Evolutionary conservation across 1,140 invertebrate species (phyloP), one percentile per base, ranked within the genome.

Genomic region (Drosophila prosaltans): DNA sequence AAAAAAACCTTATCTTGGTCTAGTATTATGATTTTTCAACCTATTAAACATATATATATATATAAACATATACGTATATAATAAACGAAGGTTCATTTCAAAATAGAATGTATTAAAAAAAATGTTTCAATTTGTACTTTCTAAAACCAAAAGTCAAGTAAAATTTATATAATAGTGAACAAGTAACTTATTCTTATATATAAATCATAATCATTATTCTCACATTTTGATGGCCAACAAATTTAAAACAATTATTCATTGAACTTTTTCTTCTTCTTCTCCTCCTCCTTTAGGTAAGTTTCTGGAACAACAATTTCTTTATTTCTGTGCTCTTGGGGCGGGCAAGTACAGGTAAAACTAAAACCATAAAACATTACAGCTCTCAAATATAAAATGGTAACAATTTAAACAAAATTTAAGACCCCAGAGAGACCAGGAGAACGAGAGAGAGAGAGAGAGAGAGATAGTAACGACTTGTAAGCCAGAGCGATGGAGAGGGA

Each of bases 251-350:
- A 62, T 74, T 72, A 57, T 57, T 75, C 62, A 75, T 59, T 59
- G 57, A 59, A 32, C 57, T 36, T 70, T 69, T 36, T 65, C 6
- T 60, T 41, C 59, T n/a, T n/a, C 36, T 32, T 73, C 39, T 45
- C 6, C 55, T 24, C 39, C 45, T 57, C 65, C 61, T 68, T 1
- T 68, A 72, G 80, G 80, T 82, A 78, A 70, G 69, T 82, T 81
- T 65, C 57, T 59, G 57, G 59, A 55, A 63, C 24, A 39, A 59
- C 57, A 39, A 39, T 57, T 59, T 59, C 30, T 32, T 32, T 59
- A 39, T 59, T 59, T 39, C 36, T 39, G 16, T 39, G 16, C 30
- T 39, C 57, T 59, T 59, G 7, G 8, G 57, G 32, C 2, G 8
- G 48, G 16, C 2, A n/a, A 7, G n/a, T 16, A 3, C 30, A 57